A percentile compares a stretch with the other conserved stretches of the same genome.
phyloP scores from a whole-genome alignment of 2,888 invertebrate species.

The Harpalus rubripes region DNA sequence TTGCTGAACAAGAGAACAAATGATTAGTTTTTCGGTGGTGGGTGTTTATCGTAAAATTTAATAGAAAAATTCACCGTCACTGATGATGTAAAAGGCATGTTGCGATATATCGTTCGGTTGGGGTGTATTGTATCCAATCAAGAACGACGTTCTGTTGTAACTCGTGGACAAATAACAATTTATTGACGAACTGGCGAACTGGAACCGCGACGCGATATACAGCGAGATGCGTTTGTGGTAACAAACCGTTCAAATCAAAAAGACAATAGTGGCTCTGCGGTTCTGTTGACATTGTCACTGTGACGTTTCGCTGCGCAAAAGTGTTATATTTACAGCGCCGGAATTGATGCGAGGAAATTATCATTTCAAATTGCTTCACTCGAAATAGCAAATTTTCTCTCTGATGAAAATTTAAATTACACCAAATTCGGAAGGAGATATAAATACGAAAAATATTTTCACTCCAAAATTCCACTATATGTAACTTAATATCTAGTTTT shows the following conservation, averaged over 20 bases:
- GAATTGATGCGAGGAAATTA: constrained; percentile 40
- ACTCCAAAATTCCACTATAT: no score
- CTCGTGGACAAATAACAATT: constrained; percentile 48
- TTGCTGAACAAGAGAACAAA: no score
- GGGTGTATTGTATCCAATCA: constrained; percentile 27
- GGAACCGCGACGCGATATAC: constrained; percentile 33
- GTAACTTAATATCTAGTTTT: no score
- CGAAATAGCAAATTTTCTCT: constrained; percentile 17
- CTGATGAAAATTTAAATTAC: constrained; percentile 6
- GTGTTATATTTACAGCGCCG: constrained; percentile 34
- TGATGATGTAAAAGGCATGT: no score
- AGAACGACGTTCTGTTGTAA: constrained; percentile 1
- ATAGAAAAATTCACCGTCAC: neutral
- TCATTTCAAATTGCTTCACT: constrained; percentile 24
- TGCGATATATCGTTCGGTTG: neutral
- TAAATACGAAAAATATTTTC: no score
- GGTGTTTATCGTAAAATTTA: constrained; percentile 15
- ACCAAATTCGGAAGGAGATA: neutral
- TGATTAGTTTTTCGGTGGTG: neutral
- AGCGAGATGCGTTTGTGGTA: constrained; percentile 34
- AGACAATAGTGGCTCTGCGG: constrained; percentile 36
- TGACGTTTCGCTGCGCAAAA: constrained; percentile 38
- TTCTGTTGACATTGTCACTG: constrained; percentile 44
- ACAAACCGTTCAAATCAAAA: constrained; percentile 48
- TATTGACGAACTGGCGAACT: constrained; percentile 42